Percentiles rank a stretch among this genome's conserved stretches.
Conservation (phyloP, 2,888 invertebrate genomes). For the Leptinotarsa juncta region DNA sequence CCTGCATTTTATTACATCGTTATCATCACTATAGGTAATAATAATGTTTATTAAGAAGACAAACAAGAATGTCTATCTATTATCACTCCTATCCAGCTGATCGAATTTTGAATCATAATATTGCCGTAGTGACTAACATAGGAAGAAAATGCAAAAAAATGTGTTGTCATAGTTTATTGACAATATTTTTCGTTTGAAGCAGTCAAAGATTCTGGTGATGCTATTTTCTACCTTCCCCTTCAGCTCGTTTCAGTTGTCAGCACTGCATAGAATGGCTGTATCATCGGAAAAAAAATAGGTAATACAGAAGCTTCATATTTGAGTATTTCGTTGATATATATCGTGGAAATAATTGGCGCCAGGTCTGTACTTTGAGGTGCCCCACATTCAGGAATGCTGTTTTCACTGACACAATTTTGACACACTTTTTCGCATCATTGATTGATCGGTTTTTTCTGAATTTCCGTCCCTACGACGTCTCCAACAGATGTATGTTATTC, state of each 20-base stretch:
- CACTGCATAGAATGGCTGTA: not conserved
- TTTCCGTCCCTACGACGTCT: not conserved
- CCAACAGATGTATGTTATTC: not conserved
- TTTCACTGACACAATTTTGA: slow-evolving; percentile 14
- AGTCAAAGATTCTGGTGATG: slow-evolving; percentile 5
- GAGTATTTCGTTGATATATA: too few species aligned
- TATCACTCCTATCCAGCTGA: too few species aligned
- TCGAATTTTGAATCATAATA: too few species aligned
- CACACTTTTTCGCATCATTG: not conserved
- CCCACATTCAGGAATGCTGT: not conserved
- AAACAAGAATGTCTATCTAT: too few species aligned
- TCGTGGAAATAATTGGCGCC: too few species aligned
- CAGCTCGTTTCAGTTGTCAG: not conserved
- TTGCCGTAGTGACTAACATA: too few species aligned
- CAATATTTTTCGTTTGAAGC: not conserved
- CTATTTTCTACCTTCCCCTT: not conserved
- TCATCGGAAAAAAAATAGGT: too few species aligned
- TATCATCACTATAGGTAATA: too few species aligned
- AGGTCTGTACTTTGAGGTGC: too few species aligned
- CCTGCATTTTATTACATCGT: too few species aligned
- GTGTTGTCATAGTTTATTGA: not conserved
- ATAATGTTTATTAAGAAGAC: too few species aligned
- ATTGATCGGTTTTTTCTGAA: not conserved
- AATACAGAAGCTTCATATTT: too few species aligned
- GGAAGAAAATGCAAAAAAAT: not conserved